Conservation (phyloP, 2,888 invertebrate species). For the Oligia fasciuncula region DNA sequence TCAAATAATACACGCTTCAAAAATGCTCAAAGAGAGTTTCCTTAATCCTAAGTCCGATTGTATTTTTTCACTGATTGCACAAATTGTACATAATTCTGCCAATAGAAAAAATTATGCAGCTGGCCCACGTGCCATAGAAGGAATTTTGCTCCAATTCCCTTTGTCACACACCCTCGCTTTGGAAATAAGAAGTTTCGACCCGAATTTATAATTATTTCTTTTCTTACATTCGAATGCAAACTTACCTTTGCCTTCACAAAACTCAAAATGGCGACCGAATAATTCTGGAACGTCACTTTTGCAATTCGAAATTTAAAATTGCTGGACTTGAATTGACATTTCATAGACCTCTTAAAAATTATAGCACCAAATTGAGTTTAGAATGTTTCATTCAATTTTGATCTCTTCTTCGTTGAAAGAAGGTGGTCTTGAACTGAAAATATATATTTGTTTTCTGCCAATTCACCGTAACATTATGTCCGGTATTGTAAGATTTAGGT, state of each 20-base stretch:
- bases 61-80: slow-evolving; percentile 61
- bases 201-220: slow-evolving; percentile 56
- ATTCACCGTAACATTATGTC: slow-evolving; percentile 55
- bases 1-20: slow-evolving; percentile 51
- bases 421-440: not conserved
- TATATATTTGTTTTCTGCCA: slow-evolving; percentile 5
- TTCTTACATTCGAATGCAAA: slow-evolving; percentile 53
- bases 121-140: slow-evolving; percentile 73
- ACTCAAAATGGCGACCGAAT: slow-evolving; percentile 22
- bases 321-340: slow-evolving; percentile 52
- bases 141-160: slow-evolving; percentile 75
- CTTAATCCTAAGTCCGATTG: slow-evolving; percentile 52
- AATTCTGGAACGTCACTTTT: not conserved
- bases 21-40: slow-evolving; percentile 49
- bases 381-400: slow-evolving; percentile 30
- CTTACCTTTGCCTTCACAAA: slow-evolving; percentile 49
- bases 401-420: not conserved
- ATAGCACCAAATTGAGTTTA: not conserved
- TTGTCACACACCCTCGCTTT: slow-evolving; percentile 68
- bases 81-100: slow-evolving; percentile 57
- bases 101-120: slow-evolving; percentile 71
- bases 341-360: slow-evolving; percentile 50
- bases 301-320: slow-evolving; percentile 42
- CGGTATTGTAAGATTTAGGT: slow-evolving; percentile 51
- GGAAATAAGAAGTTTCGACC: slow-evolving; percentile 57